Evolutionary conservation across 2,113 vertebrate species (phyloP).

Genomic region (Morone saxatilis): DNA sequence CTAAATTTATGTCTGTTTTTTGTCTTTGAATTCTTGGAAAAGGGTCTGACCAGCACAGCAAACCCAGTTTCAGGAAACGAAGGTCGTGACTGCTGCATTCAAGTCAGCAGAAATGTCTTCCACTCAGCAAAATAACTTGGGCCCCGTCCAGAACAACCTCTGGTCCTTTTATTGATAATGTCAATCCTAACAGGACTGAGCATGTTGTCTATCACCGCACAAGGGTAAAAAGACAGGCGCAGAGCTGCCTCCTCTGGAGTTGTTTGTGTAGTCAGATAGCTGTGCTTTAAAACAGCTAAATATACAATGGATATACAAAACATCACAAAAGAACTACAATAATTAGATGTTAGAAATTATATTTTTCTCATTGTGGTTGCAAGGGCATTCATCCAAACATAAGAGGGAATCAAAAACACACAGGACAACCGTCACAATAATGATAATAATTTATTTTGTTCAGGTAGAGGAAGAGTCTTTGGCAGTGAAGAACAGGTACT

Average conservation of each 20-base stretch:
- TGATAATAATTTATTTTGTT: constrained; percentile 84
- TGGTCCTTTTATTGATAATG: constrained; percentile 36
- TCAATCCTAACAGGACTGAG: constrained; percentile 2
- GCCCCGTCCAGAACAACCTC: constrained; percentile 45
- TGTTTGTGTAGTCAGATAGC: not conserved
- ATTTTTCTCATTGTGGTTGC: not conserved
- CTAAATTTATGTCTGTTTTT: not conserved
- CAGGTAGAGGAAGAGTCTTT: constrained; percentile 82
- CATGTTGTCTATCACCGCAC: constrained; percentile 1
- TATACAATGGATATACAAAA: not conserved
- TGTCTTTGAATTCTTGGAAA: constrained; percentile 46
- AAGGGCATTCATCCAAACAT: not conserved
- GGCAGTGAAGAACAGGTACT: constrained; percentile 76
- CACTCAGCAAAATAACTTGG: constrained; percentile 69
- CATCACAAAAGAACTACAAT: not conserved
- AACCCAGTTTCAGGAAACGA: constrained; percentile 45
- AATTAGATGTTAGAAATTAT: not conserved
- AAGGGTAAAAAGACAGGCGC: constrained; percentile 15
- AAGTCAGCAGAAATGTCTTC: constrained; percentile 73
- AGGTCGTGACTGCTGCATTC: constrained; percentile 56
- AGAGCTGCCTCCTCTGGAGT: not conserved
- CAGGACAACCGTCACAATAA: constrained; percentile 28
- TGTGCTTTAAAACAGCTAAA: not conserved
- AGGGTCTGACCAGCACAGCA: constrained; percentile 33
- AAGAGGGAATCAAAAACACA: constrained; percentile 15